Evolutionary conservation across 2,888 invertebrate species (phyloP).

Genomic region (Brachypterus glaber): DNA sequence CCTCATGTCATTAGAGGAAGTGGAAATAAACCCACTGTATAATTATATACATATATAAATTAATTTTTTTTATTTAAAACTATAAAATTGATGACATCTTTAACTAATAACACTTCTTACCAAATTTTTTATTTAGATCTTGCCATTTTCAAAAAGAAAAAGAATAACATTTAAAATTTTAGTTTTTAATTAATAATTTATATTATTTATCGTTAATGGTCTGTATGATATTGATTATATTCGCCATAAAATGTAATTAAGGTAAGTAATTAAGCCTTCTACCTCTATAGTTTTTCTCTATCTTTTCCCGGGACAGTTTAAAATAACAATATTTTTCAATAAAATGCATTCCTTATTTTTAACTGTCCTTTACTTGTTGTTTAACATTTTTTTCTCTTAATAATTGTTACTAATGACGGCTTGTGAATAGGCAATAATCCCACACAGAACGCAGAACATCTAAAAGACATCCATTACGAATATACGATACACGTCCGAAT

Average conservation of each 20-base stretch:
- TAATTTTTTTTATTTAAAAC: no score
- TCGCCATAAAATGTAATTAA: conserved; percentile 35
- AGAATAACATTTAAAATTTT: conserved; percentile 12
- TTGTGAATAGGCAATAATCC: no score
- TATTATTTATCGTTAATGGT: conserved; percentile 30
- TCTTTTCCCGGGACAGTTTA: neutral
- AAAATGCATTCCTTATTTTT: neutral
- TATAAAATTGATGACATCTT: no score
- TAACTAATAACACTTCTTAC: no score
- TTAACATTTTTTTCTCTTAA: neutral
- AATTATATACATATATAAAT: no score
- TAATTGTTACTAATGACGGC: no score
- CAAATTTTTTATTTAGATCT: conserved; percentile 26
- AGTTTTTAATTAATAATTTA: conserved; percentile 24
- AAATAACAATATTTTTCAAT: neutral
- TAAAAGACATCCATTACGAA: no score
- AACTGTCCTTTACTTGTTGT: neutral
- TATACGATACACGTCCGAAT: no score
- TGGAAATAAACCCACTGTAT: no score
- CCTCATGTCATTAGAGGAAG: no score
- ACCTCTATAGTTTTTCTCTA: neutral
- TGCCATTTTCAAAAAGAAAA: conserved; percentile 26
- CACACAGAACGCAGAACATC: no score
- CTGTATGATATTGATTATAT: conserved; percentile 16
- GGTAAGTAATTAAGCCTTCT: conserved; percentile 21